A percentile compares a stretch with the other conserved stretches of the same genome.
Conservation (phyloP, 1,140 invertebrate genomes). For the Meloidogyne exigua region DNA sequence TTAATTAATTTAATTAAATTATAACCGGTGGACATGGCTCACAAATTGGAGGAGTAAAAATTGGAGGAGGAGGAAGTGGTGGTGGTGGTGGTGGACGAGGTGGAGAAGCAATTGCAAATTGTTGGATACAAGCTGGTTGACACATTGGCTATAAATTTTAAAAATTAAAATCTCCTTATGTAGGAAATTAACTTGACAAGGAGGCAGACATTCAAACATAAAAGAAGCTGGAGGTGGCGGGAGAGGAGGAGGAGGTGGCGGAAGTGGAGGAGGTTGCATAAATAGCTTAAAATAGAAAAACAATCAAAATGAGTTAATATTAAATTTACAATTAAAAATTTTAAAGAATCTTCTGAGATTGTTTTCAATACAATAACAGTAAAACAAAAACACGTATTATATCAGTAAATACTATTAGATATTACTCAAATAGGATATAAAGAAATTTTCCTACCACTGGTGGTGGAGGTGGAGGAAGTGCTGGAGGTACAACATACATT, state of each 20-base stretch:
- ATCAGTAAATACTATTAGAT: too few relatives aligned
- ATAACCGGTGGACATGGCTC: not conserved
- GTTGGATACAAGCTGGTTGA: not conserved
- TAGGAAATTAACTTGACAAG: not conserved
- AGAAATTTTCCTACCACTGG: too few relatives aligned
- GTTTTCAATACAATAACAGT: too few relatives aligned
- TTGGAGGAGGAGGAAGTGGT: not conserved
- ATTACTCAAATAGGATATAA: too few relatives aligned
- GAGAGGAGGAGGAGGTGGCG: not conserved
- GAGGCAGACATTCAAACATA: not conserved
- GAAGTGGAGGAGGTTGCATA: constrained; percentile 6
- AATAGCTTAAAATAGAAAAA: not conserved
- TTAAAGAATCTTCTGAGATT: too few relatives aligned
- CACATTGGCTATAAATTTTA: not conserved
- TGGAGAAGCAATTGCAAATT: constrained; percentile 3
- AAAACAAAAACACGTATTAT: too few relatives aligned
- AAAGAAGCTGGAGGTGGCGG: not conserved
- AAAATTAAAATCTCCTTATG: not conserved
- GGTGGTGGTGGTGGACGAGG: not conserved
- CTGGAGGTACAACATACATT: not conserved
- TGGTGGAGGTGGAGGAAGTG: not conserved
- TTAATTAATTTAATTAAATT: too few relatives aligned
- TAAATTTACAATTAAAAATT: too few relatives aligned
- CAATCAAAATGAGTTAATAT: too few relatives aligned
- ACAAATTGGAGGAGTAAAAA: not conserved